phyloP scores from a whole-genome alignment of 2,888 invertebrate species.

The Sphinx pinastri region DNA sequence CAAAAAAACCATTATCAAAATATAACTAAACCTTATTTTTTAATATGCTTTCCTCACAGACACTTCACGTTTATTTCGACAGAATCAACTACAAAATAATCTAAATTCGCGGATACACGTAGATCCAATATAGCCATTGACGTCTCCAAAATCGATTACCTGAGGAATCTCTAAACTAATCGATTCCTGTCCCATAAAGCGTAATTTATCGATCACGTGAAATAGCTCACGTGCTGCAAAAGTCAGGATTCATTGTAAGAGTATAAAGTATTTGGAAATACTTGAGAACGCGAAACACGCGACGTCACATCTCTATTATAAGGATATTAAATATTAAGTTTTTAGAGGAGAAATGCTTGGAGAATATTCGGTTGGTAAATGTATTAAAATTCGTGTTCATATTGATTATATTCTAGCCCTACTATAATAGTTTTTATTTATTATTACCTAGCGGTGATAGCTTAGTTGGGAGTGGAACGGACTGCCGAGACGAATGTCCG shows the following conservation, averaged over 20 bases:
- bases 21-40: no score
- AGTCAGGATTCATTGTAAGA: not conserved
- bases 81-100: not conserved
- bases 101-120: not conserved
- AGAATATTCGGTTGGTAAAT: no score
- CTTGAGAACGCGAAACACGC: not conserved
- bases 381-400: no score
- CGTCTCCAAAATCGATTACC: slow-evolving; percentile 30
- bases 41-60: no score
- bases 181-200: slow-evolving; percentile 30
- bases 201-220: slow-evolving; percentile 38
- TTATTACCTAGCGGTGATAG: no score
- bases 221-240: slow-evolving; percentile 28
- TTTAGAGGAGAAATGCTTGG: not conserved
- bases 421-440: no score
- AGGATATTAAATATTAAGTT: not conserved
- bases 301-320: not conserved
- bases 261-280: slow-evolving; percentile 8
- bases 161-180: slow-evolving; percentile 35
- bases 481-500: no score
- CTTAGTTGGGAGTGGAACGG: no score
- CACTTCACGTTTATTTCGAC: no score
- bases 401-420: no score
- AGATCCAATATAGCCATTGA: slow-evolving; percentile 22
- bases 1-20: no score